These are phyloP conservation scores for Beris morrisii DNA, from an alignment of 2,888 invertebrate genomes.

Conservation along the genomic window DNA sequence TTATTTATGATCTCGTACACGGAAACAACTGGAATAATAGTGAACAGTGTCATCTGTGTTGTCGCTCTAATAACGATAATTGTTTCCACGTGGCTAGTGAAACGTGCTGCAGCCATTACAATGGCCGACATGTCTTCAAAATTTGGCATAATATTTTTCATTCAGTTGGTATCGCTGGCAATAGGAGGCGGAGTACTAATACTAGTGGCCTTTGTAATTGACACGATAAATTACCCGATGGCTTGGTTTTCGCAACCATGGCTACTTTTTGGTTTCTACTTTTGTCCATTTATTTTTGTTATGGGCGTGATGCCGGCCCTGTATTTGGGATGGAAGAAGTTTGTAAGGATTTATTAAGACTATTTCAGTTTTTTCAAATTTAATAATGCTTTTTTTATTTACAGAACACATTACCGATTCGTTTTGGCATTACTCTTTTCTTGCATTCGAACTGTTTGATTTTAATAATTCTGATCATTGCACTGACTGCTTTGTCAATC, in stretches of 20 bases:
- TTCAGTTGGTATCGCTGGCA: conserved; percentile 47
- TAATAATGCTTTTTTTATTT: neutral
- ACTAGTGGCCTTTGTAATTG: conserved; percentile 52
- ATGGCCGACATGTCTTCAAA: conserved; percentile 45
- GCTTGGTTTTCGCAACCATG: conserved; percentile 64
- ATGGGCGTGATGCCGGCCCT: conserved; percentile 50
- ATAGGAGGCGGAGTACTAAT: conserved; percentile 47
- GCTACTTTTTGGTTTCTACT: conserved; percentile 58
- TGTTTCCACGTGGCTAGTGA: conserved; percentile 48
- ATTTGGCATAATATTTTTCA: conserved; percentile 44
- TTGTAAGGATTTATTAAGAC: neutral
- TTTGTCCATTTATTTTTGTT: conserved; percentile 53
- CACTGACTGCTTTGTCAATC: conserved; percentile 49
- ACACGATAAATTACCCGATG: conserved; percentile 57
- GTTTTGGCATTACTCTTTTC: conserved; percentile 41
- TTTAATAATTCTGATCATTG: conserved; percentile 47
- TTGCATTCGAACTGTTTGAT: conserved; percentile 53
- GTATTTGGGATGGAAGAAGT: conserved; percentile 39
- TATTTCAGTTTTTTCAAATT: neutral
- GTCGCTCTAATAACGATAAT: conserved; percentile 50
- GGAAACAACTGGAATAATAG: conserved; percentile 55
- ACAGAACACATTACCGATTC: conserved; percentile 6
- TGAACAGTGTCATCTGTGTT: conserved; percentile 53
- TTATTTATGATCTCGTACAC: conserved; percentile 68
- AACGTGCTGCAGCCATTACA: conserved; percentile 44